Evolutionary conservation across 2,113 vertebrate genomes (phyloP), one percentile per base, ranked within the genome.

Genomic region (Rhinolophus ferrumequinum): DNA sequence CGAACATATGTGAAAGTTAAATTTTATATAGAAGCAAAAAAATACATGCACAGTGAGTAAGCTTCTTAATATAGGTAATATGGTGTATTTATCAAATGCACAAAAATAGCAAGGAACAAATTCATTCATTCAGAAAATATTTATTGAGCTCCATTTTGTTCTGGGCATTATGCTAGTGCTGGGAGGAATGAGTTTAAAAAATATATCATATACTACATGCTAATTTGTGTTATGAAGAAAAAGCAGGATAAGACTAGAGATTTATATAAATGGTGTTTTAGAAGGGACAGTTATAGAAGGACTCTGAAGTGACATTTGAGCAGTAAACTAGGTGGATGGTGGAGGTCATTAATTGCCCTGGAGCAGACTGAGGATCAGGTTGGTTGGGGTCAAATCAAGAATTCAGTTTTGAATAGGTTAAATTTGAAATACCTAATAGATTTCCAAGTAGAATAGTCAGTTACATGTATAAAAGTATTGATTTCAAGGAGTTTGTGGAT

Each of bases 41-140:
- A 76, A 81, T 52, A 81, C 22, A 87, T 18, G 87, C 24, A 90
- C 60, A 73, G 24, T 76, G 26, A 91, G 5, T 44, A 50, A 81
- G 6, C 9, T 82, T 93, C 47, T 62, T 56, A 69, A 89, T 85
- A 28, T 70, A 69, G 44, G 69, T 93, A 52, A 86, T 86, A 2
- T 44, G 58, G 62, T 91, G 0, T 91, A 84, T 95, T 88, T 95
- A 92, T 69, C 56, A 94, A 95, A 84, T 79, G 26, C 5, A 72
- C 15, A 73, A 14, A n/a, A 81, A 88, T 35, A 64, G 16, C 11
- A 89, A 94, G 92, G 3, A 66, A 67, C 21, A 84, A 8, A 80
- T 80, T 88, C 12, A 94, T 80, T 91, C 44, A 81, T 84, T 75
- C n/a, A 58, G 56, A 84, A 93, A 94, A 79, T 77, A 94, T 62